These are phyloP conservation scores for Matsumyia berberina DNA, from an alignment of 2,888 invertebrate genomes.

Conservation along the genomic window DNA sequence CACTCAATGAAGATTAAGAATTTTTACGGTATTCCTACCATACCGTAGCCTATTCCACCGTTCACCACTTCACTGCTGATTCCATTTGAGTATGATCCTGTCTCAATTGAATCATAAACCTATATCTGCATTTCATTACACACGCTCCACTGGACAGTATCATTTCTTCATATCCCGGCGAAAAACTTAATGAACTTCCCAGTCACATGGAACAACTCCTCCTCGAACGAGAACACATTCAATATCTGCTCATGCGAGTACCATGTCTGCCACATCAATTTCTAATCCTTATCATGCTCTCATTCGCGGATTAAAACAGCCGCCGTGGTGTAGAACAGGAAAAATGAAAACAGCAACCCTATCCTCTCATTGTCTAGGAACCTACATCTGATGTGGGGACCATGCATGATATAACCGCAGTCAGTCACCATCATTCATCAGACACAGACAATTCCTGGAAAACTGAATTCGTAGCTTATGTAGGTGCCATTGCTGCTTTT, in stretches of 20 bases:
- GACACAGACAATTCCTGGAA: conserved; percentile 59
- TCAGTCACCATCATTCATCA: conserved; percentile 45
- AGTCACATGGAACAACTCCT: conserved; percentile 42
- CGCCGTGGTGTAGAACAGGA: conserved; percentile 1
- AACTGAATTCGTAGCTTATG: conserved; percentile 64
- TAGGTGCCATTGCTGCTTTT: conserved; percentile 3
- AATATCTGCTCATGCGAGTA: conserved; percentile 61
- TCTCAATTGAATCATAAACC: conserved; percentile 10
- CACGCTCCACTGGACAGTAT: neutral
- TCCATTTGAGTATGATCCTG: no score
- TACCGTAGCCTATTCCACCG: no score
- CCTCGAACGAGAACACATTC: conserved; percentile 26
- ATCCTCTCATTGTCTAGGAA: conserved; percentile 51
- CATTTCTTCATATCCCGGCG: conserved; percentile 18
- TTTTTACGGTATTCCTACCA: no score
- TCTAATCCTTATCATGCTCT: conserved; percentile 68
- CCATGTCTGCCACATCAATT: conserved; percentile 70
- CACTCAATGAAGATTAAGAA: no score
- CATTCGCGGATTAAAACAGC: conserved; percentile 62
- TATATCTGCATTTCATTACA: neutral
- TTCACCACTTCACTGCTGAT: no score
- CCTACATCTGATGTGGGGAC: conserved; percentile 29
- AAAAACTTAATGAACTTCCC: conserved; percentile 52
- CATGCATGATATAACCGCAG: conserved; percentile 36
- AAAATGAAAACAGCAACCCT: conserved; percentile 36